Conservation (phyloP, 2,888 invertebrate species). For the Junonia oenone region DNA sequence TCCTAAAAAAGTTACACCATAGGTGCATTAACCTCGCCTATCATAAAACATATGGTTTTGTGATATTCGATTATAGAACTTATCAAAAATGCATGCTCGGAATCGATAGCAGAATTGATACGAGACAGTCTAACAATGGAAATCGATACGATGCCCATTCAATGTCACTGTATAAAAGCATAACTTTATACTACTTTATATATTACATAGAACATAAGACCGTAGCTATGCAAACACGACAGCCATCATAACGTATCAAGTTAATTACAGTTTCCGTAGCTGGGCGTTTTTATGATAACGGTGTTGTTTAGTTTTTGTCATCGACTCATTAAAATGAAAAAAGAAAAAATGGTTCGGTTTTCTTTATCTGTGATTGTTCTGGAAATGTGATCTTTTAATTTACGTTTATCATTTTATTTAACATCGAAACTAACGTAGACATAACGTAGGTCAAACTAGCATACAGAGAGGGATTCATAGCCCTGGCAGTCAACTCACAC, state of each 20-base stretch:
- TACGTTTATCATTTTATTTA: too few species aligned
- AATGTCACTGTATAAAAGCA: conserved; percentile 40
- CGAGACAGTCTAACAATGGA: conserved; percentile 35
- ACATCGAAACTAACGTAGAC: too few species aligned
- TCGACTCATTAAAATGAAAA: background rate
- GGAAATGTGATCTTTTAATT: too few species aligned
- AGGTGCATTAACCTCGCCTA: background rate
- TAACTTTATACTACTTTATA: conserved; percentile 12
- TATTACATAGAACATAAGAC: background rate
- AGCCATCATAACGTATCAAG: conserved; percentile 9
- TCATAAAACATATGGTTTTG: background rate
- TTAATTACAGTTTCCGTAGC: conserved; percentile 13
- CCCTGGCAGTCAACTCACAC: too few species aligned
- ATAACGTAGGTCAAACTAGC: too few species aligned
- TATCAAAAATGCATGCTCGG: background rate
- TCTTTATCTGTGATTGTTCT: background rate
- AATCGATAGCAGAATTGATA: conserved; percentile 15
- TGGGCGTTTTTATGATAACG: background rate
- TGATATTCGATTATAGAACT: background rate
- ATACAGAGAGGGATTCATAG: too few species aligned
- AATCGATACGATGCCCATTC: conserved; percentile 52
- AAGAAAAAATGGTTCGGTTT: background rate
- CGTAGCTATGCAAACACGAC: conserved; percentile 7
- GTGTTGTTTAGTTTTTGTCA: background rate
- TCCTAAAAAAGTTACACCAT: background rate